Evolutionary conservation across 2,797 vertebrate genomes (phyloP).

Genomic region (Chromobotia macracanthus): DNA sequence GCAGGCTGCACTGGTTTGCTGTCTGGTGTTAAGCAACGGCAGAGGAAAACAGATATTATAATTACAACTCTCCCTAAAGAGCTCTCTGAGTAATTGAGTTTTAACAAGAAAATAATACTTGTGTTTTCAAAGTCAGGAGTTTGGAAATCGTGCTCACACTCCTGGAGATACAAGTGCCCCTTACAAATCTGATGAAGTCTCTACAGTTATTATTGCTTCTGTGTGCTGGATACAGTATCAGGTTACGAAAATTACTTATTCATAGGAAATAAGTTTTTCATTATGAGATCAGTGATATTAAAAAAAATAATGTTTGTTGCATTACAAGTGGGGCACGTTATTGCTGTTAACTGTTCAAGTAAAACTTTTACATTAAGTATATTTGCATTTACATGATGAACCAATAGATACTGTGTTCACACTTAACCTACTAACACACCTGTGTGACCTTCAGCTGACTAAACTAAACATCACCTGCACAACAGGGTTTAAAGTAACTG

Average conservation of each 20-base stretch:
- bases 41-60: slow-evolving; percentile 34
- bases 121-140: slow-evolving; percentile 25
- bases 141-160: background rate
- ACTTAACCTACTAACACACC: too few species aligned
- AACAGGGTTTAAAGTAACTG: too few species aligned
- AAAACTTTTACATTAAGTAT: too few species aligned
- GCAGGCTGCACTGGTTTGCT: background rate
- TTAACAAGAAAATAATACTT: slow-evolving; percentile 41
- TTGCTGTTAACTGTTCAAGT: background rate
- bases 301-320: too few species aligned
- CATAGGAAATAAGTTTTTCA: background rate
- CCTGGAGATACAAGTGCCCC: slow-evolving; percentile 15
- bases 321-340: too few species aligned
- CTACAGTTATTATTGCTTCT: background rate
- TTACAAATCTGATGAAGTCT: background rate
- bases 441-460: too few species aligned
- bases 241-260: background rate
- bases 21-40: slow-evolving; percentile 20
- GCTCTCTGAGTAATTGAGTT: slow-evolving; percentile 36
- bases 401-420: too few species aligned
- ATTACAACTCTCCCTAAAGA: slow-evolving; percentile 26
- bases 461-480: too few species aligned
- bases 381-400: too few species aligned
- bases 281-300: background rate
- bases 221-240: slow-evolving; percentile 3